These are phyloP conservation scores for Clarias laeviceps DNA, from an alignment of 2,797 vertebrate genomes.

Conservation along the genomic window DNA sequence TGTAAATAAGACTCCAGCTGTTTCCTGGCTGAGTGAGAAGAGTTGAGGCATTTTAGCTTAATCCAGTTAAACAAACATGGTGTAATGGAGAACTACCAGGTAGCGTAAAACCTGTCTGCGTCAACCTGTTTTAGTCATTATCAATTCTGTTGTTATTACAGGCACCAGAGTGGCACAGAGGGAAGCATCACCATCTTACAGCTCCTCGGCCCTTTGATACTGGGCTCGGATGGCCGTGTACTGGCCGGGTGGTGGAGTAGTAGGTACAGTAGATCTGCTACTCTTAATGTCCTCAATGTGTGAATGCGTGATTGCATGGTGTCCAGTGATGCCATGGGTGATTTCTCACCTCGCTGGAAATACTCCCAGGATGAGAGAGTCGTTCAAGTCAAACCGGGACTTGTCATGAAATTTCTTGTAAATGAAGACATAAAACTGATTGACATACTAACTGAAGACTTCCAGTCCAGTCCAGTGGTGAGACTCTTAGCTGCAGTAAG, in stretches of 20 bases:
- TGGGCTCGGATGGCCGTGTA: not conserved
- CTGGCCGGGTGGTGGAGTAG: no score
- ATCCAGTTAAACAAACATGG: not conserved
- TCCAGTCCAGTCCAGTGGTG: no score
- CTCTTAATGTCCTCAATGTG: not conserved
- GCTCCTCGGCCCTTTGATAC: not conserved
- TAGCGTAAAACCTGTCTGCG: not conserved
- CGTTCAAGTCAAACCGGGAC: no score
- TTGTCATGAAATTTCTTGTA: no score
- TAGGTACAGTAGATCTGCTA: not conserved
- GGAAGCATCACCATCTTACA: not conserved
- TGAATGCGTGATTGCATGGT: not conserved
- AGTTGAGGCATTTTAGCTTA: not conserved
- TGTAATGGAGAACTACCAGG: not conserved
- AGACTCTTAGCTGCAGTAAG: no score
- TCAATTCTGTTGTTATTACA: not conserved
- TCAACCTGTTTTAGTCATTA: not conserved
- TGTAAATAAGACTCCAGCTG: slow-evolving; percentile 21
- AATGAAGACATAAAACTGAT: no score
- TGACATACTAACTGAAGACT: no score
- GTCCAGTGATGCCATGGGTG: not conserved
- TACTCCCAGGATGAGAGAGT: not conserved
- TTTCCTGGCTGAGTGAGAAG: slow-evolving; percentile 26
- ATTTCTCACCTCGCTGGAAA: not conserved
- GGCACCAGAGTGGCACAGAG: not conserved